phyloP scores from a whole-genome alignment of 2,888 invertebrate species.

The Drosophila ezoana region DNA sequence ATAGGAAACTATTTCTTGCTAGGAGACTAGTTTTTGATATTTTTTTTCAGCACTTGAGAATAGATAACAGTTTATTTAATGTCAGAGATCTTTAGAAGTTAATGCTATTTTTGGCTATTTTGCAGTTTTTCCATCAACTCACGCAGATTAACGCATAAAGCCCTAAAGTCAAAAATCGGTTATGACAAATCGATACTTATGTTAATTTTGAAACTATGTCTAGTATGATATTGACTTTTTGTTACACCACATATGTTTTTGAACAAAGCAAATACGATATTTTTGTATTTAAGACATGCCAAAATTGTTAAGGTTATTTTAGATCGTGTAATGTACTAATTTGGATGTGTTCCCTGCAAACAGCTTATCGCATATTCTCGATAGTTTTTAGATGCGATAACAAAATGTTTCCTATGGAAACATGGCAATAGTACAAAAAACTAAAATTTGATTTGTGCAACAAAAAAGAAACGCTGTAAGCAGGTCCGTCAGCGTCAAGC shows the following conservation, averaged over 20 bases:
- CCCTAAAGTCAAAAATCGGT: neutral
- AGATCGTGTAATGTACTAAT: neutral
- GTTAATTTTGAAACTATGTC: slow-evolving; percentile 1
- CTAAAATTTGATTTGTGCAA: slow-evolving; percentile 60
- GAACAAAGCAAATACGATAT: neutral
- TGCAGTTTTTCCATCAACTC: neutral
- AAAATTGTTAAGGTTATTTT: neutral
- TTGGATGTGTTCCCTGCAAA: slow-evolving; percentile 4
- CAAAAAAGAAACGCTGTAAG: slow-evolving; percentile 43
- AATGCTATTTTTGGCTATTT: neutral
- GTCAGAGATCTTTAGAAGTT: too few relatives aligned
- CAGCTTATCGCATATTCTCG: slow-evolving; percentile 26
- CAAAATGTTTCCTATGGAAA: slow-evolving; percentile 54
- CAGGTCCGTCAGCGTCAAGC: slow-evolving; percentile 31
- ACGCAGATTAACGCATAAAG: neutral
- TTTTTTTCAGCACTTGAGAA: neutral
- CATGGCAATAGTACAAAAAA: slow-evolving; percentile 57
- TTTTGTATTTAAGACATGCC: neutral
- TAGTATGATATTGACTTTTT: neutral
- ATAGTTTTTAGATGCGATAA: slow-evolving; percentile 47
- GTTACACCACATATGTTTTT: neutral
- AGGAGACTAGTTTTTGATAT: slow-evolving; percentile 1
- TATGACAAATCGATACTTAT: slow-evolving; percentile 2
- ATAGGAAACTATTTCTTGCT: neutral
- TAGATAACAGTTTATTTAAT: neutral